phyloP scores from a whole-genome alignment of 1,140 invertebrate species.

The Subanguina moxae region DNA sequence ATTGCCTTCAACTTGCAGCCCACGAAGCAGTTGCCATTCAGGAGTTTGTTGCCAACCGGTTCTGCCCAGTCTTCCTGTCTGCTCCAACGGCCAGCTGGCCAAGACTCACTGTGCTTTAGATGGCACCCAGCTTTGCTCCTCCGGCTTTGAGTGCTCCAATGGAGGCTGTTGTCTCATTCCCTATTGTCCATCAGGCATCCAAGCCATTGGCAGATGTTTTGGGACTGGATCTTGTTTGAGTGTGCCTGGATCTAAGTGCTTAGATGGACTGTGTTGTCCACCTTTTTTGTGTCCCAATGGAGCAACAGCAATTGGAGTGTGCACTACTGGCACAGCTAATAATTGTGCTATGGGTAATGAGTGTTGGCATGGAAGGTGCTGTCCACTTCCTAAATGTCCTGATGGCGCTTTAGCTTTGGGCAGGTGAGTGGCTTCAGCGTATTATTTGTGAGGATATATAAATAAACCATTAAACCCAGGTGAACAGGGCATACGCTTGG shows the following conservation, averaged over 20 bases:
- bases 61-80: constrained; percentile 39
- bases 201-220: constrained; percentile 29
- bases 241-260: constrained; percentile 17
- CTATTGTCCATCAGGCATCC: constrained; percentile 49
- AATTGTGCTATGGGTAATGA: constrained; percentile 48
- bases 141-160: constrained; percentile 51
- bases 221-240: constrained; percentile 11
- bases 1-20: constrained; percentile 11
- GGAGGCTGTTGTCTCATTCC: constrained; percentile 56
- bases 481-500: no score
- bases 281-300: constrained; percentile 41
- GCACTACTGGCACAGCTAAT: constrained; percentile 31
- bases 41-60: constrained; percentile 1
- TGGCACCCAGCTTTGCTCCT: constrained; percentile 35
- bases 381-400: constrained; percentile 42
- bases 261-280: constrained; percentile 40
- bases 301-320: constrained; percentile 25
- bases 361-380: constrained; percentile 48
- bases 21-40: constrained; percentile 7
- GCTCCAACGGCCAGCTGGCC: constrained; percentile 45
- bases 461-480: no score
- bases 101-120: constrained; percentile 12
- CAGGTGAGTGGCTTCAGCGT: constrained; percentile 32
- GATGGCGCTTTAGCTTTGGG: constrained; percentile 18
- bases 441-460: no score